Evolutionary conservation across 2,113 vertebrate genomes (phyloP), one percentile per base, ranked within the genome.

Genomic region (Anas platyrhynchos): DNA sequence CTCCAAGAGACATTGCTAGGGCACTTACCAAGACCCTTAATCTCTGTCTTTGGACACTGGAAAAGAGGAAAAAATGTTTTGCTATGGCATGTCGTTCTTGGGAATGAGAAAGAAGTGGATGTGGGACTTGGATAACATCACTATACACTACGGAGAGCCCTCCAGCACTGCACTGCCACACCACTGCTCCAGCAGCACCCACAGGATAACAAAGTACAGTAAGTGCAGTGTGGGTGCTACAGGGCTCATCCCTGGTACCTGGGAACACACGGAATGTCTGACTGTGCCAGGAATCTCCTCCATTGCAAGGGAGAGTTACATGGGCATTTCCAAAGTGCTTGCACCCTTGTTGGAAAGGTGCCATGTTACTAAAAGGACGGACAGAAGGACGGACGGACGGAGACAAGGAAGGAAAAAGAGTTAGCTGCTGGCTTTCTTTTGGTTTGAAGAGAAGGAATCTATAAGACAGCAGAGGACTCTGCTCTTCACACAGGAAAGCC

Each of bases 1-100:
- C 84, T 93, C 76, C 59, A 56, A 50, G 74, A 69, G 43, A 79
- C 31, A 5, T 52, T 95, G 88, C 86, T 96, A 88, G 92, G 92
- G 79, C 48, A 58, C 85, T 89, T 23, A 32, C 68, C 52, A 54
- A 94, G 83, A 81, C 71, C 54, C 58, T 84, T 87, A 63, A 46
- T 27, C 67, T 71, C 48, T 79, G 41, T 80, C 67, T 89, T 65
- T 83, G 93, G 83, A 63, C 79, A 71, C 31, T 16, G 32, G 77
- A 38, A 66, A 68, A 71, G 46, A 44, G 8, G 29, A 18, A 21
- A 8, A 26, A 56, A 25, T 27, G 11, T 55, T 89, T 79, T 61
- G 29, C 46, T 93, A 54, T 50, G 43, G n/a, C 38, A 29, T 2
- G 9, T 58, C 55, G 26, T 63, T 26, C 16, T 55, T 85, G 29